These are phyloP conservation scores for Epizoanthus illoricatus DNA, from an alignment of 92 coral and sea anemone genomes.

Conservation along the genomic window DNA sequence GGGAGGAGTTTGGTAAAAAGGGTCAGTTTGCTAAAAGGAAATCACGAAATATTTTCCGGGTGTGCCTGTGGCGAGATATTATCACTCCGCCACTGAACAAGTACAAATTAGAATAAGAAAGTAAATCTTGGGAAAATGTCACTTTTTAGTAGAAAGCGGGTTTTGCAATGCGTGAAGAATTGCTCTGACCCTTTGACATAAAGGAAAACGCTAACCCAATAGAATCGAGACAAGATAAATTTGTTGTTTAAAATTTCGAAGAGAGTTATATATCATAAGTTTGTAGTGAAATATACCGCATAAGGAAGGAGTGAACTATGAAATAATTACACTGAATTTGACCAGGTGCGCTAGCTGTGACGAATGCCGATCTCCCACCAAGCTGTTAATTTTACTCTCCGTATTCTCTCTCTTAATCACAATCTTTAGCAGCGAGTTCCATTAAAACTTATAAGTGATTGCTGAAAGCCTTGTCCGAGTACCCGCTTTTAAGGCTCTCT, in stretches of 20 bases:
- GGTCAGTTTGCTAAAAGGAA: constrained; percentile 21
- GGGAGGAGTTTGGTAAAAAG: constrained; percentile 34
- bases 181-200: background rate
- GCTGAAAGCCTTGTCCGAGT: constrained; percentile 1
- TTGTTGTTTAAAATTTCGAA: background rate
- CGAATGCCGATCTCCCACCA: constrained; percentile 31
- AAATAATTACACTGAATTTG: constrained; percentile 35
- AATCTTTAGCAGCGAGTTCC: constrained; percentile 23
- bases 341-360: constrained; percentile 31
- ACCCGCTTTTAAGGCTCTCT: constrained; percentile 11
- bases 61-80: constrained; percentile 47
- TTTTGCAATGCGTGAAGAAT: background rate
- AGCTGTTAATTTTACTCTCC: constrained; percentile 35
- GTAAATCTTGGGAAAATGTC: constrained; percentile 37
- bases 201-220: too few relatives aligned
- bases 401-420: constrained; percentile 24
- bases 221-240: background rate
- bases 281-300: constrained; percentile 2
- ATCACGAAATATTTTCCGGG: constrained; percentile 38
- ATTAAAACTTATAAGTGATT: constrained; percentile 28
- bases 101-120: constrained; percentile 44
- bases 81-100: constrained; percentile 48
- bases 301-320: background rate
- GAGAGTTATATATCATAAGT: background rate
- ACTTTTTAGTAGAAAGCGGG: constrained; percentile 9